phyloP scores from a whole-genome alignment of 2,888 invertebrate genomes.

The Xanthorhoe designata region DNA sequence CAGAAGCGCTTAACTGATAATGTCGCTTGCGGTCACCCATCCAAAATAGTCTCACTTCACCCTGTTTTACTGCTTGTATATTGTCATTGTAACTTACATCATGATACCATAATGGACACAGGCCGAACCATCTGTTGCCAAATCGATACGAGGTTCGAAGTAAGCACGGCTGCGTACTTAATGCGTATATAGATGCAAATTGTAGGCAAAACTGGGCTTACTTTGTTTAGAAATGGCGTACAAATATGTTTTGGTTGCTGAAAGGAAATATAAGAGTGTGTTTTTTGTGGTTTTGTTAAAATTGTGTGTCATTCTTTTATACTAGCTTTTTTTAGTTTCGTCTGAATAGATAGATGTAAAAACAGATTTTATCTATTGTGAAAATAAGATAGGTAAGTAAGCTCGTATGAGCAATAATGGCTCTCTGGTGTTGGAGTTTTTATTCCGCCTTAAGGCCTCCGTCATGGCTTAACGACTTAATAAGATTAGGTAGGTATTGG shows the following conservation, averaged over 20 bases:
- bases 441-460: no score
- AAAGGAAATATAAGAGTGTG: neutral
- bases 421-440: no score
- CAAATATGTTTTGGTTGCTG: neutral
- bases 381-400: no score
- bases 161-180: conserved; percentile 25
- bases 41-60: no score
- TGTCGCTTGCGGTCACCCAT: no score
- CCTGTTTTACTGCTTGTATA: conserved; percentile 1
- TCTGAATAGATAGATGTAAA: no score
- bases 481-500: no score
- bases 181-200: conserved; percentile 24
- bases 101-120: conserved; percentile 19
- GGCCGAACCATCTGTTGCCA: conserved; percentile 38
- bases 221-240: conserved; percentile 7
- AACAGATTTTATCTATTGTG: no score
- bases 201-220: conserved; percentile 6
- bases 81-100: conserved; percentile 17
- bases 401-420: no score
- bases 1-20: no score
- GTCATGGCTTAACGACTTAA: no score
- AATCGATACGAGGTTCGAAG: conserved; percentile 41
- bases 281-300: neutral
- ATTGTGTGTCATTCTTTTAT: neutral
- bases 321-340: no score